Evolutionary conservation across 2,113 vertebrate species (phyloP), one percentile per base, ranked within the genome.

Genomic region (Neotragus pygmaeus): DNA sequence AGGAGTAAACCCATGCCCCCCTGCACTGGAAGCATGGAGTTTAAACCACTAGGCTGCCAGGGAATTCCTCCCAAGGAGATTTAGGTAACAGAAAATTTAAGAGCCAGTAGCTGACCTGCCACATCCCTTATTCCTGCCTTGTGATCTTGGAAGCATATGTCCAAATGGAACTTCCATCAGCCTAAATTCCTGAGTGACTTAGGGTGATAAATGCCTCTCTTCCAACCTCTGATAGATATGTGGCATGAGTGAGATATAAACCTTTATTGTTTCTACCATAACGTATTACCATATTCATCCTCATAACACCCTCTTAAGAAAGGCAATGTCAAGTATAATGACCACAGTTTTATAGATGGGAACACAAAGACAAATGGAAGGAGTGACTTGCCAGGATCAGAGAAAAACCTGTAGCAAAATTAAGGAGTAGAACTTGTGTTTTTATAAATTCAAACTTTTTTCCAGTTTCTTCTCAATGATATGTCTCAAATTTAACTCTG

Each of bases 311-410:
- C 57, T 94, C 95, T 96, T 97, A 97, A 94, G 96, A 95, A 96
- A 97, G 88, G 90, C 98, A 96, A 78, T 97, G 97, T 98, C 97
- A 97, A 94, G 36, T 91, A 30, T 96, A 97, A 98, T 97, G 97
- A 95, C 94, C 94, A 93, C 85, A 94, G 2, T 94, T 93, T 97
- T 96, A 97, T 83, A 97, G 97, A 97, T 77, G 96, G 85, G 92
- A 96, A 97, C 96, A 98, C 90, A 60, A 96, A 98, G 96, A 97
- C 95, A 96, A 96, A 97, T 98, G 82, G 47, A 95, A 78, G 53
- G 30, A 83, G 57, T 27, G 70, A 94, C 94, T 92, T 66, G 84
- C 96, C 97, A 95, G 94, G 94, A 95, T 90, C 85, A 88, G 13
- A 93, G 94, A 84, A 97, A 95, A 90, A 33, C 39, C 92, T 91